phyloP scores from a whole-genome alignment of 2,113 vertebrate genomes.

The Phylloscopus trochiloides region DNA sequence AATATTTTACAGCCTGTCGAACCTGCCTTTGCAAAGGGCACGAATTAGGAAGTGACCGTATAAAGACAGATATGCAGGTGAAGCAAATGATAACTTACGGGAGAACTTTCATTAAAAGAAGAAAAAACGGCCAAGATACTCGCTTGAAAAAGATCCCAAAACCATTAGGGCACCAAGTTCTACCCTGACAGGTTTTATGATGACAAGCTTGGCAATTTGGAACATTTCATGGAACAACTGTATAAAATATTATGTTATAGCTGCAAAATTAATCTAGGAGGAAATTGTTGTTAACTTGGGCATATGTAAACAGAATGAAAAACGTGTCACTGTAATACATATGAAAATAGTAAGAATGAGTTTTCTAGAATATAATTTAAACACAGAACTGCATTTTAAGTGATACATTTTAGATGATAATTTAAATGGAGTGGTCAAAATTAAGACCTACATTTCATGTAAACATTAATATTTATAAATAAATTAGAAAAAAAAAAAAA shows the following conservation, averaged over 20 bases:
- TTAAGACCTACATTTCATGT: constrained; percentile 67
- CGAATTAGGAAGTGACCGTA: neutral
- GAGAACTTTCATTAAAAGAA: neutral
- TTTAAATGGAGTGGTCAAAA: constrained; percentile 69
- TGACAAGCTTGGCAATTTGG: constrained; percentile 62
- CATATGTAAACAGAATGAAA: constrained; percentile 42
- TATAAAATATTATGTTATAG: neutral
- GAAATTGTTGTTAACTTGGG: neutral
- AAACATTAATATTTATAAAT: constrained; percentile 76
- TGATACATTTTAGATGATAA: constrained; percentile 57
- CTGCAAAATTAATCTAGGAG: constrained; percentile 20
- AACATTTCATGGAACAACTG: neutral
- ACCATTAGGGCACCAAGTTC: neutral
- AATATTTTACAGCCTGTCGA: constrained; percentile 1
- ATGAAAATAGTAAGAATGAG: constrained; percentile 21
- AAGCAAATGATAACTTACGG: neutral
- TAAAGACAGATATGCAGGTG: neutral
- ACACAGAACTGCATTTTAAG: neutral
- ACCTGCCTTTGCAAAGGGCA: constrained; percentile 52
- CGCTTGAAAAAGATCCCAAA: neutral
- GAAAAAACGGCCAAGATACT: neutral
- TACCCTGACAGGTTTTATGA: neutral
- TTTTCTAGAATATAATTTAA: constrained; percentile 54
- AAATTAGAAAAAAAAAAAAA: constrained; percentile 36
- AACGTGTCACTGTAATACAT: neutral